A percentile compares a stretch with the other conserved stretches of the same genome.
phyloP scores from a whole-genome alignment of 2,888 invertebrate genomes.

The Lasiommata megera region DNA sequence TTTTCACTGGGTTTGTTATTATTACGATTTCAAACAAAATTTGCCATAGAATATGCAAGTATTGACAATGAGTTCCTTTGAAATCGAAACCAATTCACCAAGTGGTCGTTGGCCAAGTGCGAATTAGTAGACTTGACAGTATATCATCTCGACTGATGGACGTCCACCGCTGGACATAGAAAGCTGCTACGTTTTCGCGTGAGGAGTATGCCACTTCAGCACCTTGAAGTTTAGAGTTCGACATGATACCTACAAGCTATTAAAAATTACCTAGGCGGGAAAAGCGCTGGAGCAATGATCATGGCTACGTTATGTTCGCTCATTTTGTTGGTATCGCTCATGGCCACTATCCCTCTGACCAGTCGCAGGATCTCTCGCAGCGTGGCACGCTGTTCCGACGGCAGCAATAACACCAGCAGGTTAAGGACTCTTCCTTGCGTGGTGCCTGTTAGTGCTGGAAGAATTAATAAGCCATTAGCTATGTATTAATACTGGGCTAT shows the following conservation, averaged over 20 bases:
- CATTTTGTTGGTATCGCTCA: constrained; percentile 91
- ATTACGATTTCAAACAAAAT: no score
- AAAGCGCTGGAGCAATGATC: constrained; percentile 97
- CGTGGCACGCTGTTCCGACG: constrained; percentile 92
- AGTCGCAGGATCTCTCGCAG: constrained; percentile 90
- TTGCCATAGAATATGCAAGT: no score
- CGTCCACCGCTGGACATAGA: no score
- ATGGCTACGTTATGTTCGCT: constrained; percentile 95
- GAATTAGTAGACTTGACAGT: no score
- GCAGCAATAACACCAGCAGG: constrained; percentile 90
- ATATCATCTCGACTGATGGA: no score
- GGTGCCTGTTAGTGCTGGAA: constrained; percentile 82
- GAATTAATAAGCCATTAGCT: constrained; percentile 8
- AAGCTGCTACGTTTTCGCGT: no score
- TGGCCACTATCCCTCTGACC: constrained; percentile 86
- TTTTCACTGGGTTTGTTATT: no score
- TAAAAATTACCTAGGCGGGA: constrained; percentile 86
- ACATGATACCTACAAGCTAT: neutral
- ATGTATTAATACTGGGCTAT: no score
- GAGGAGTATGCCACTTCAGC: no score
- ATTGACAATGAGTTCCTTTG: no score
- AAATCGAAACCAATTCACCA: no score
- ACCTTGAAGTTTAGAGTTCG: neutral
- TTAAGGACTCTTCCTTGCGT: constrained; percentile 86
- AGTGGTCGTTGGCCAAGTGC: no score